These are phyloP conservation scores for Riptortus pedestris DNA, from an alignment of 1,140 invertebrate genomes.

Conservation along the genomic window DNA sequence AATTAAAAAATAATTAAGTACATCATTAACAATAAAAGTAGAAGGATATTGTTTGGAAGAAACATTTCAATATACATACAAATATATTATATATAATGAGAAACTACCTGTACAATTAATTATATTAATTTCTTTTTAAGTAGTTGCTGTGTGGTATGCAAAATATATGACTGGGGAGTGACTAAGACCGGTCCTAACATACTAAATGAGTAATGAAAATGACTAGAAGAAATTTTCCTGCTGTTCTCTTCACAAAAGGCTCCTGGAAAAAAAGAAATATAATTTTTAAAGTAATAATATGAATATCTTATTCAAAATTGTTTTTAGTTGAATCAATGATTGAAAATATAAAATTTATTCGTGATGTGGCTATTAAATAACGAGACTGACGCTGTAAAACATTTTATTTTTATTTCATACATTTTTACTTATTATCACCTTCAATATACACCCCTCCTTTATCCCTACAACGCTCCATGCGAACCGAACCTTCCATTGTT, in stretches of 20 bases:
- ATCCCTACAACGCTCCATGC: too few species aligned
- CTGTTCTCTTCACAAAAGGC: background rate
- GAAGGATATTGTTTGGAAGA: constrained; percentile 17
- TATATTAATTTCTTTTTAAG: constrained; percentile 2
- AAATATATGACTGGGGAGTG: constrained; percentile 23
- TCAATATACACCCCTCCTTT: too few species aligned
- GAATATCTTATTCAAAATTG: background rate
- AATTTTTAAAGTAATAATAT: background rate
- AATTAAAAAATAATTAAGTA: constrained; percentile 21
- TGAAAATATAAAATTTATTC: too few species aligned
- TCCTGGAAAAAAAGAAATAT: background rate
- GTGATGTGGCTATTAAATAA: too few species aligned
- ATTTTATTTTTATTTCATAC: too few species aligned
- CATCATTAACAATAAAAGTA: constrained; percentile 11
- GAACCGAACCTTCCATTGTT: too few species aligned
- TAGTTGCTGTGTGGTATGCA: constrained; percentile 17
- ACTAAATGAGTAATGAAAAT: constrained; percentile 25
- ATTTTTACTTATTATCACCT: too few species aligned
- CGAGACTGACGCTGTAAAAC: too few species aligned
- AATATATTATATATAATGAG: constrained; percentile 15
- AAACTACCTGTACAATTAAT: constrained; percentile 13
- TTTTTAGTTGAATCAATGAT: background rate
- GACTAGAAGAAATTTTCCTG: constrained; percentile 22
- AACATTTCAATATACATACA: constrained; percentile 18
- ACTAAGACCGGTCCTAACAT: constrained; percentile 18